Base-by-base conservation (phyloP, 2,797 vertebrate species). In the Furcifer pardalis region DNA sequence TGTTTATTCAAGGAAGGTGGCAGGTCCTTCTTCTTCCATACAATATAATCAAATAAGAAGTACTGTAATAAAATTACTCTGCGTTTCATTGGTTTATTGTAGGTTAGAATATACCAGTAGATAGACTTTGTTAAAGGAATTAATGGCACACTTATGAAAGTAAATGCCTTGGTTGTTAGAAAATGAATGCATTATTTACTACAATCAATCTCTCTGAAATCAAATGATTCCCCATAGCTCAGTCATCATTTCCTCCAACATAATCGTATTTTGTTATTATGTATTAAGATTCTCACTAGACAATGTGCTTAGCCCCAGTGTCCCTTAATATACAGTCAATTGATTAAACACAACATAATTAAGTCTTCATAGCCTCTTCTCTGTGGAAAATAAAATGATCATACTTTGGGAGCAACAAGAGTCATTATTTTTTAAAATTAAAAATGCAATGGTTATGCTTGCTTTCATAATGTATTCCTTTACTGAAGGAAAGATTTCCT, bases 341-440 rank as follows among this genome's bases (percentile, higher is more conserved):
- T 91, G 86, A 56, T 87, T 90, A 89, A 90, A 90, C 92, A 94
- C 86, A 89, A 85, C 90, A 90, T 91, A 94, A 93, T 94, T 94
- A 93, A 90, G 83, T 68, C 87, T 89, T 94, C 88, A 92, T 79
- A 81, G 87, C 88, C 88, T 89, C 75, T 87, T 86, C 88, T 89
- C 68, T 76, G 68, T 92, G 83, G 87, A 89, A 93, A 92, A 92
- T 91, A 89, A 93, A 94, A 89, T 87, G 37, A 89, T 88, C 90
- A 91, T 68, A 90, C 91, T 90, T 91, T 84, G 84, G 84, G 81
- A 78, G 69, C 87, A 42, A 88, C 82, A 90, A 82, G 87, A 86
- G 86, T 91, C 90, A 89, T 89, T 90, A 90, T 88, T 90, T 92
- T 86, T 91, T 92, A 92, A 92, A 88, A 92, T 89, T 84, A 89